Percentiles rank a stretch among this genome's conserved stretches.
phyloP scores from a whole-genome alignment of 2,113 vertebrate genomes.

The Hymenochirus boettgeri region DNA sequence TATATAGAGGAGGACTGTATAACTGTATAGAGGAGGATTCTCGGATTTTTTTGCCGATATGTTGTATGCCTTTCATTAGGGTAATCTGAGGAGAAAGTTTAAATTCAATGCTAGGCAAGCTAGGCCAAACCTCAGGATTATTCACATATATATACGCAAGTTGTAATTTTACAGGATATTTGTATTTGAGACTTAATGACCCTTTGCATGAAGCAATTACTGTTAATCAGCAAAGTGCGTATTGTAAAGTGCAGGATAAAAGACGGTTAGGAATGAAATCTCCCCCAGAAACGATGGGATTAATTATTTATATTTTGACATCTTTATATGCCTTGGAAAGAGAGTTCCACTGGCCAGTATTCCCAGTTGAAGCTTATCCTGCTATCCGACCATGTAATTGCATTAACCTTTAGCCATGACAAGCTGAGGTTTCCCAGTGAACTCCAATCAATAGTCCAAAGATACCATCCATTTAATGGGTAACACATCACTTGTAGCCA shows the following conservation, averaged over 20 bases:
- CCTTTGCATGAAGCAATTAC: no score
- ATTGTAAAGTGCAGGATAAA: conserved; percentile 22
- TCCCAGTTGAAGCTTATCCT: conserved; percentile 73
- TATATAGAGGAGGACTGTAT: no score
- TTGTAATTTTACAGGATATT: no score
- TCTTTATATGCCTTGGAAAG: conserved; percentile 77
- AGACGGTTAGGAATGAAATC: conserved; percentile 59
- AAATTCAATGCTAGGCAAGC: no score
- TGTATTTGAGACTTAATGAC: no score
- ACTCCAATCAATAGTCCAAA: conserved; percentile 74
- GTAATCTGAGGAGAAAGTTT: no score
- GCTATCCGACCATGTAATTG: conserved; percentile 77
- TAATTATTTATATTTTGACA: conserved; percentile 84
- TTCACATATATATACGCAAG: no score
- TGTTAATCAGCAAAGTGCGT: no score
- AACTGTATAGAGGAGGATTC: no score
- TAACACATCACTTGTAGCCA: conserved; percentile 66
- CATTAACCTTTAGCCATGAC: conserved; percentile 79
- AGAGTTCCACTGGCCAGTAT: conserved; percentile 75
- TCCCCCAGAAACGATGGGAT: conserved; percentile 66
- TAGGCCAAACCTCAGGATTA: no score
- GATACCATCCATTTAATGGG: conserved; percentile 71
- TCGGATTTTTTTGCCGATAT: no score
- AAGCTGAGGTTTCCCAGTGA: conserved; percentile 76
- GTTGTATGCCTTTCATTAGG: no score